These are phyloP conservation scores for Anisognathus igniventris DNA, from an alignment of 2,797 vertebrate species.

Conservation along the genomic window DNA sequence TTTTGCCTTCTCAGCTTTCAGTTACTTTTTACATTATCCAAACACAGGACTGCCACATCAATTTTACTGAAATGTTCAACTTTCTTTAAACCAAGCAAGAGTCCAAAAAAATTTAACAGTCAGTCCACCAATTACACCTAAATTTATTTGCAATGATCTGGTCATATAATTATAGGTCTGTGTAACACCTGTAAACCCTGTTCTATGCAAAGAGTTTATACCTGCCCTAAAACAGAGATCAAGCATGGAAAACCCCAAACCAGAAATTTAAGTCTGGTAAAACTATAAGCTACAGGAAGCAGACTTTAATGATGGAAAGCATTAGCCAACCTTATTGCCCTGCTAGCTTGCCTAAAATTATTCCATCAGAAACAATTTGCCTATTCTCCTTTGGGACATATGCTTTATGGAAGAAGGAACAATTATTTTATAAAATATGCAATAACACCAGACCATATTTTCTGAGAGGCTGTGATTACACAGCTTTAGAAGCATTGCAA, in stretches of 20 bases:
- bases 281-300: conserved; percentile 12
- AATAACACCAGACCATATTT: neutral
- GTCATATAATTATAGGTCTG: neutral
- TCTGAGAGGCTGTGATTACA: neutral
- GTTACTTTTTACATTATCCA: neutral
- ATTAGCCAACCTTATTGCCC: neutral
- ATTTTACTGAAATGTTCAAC: neutral
- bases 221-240: neutral
- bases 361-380: conserved; percentile 4
- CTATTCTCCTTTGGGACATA: neutral
- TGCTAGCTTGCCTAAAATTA: neutral
- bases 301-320: conserved; percentile 6
- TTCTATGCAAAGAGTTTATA: neutral
- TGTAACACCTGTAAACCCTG: neutral
- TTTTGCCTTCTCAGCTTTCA: neutral
- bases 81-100: neutral
- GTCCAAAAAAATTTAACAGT: neutral
- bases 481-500: neutral
- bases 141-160: neutral
- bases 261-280: neutral
- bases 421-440: neutral
- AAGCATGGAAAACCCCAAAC: neutral
- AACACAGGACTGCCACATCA: neutral
- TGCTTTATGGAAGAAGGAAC: neutral
- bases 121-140: neutral